A percentile compares a stretch with the other conserved stretches of the same genome.
These are phyloP conservation scores for Phaethornis superciliosus DNA, from an alignment of 2,113 vertebrate species.

Conservation along the genomic window DNA sequence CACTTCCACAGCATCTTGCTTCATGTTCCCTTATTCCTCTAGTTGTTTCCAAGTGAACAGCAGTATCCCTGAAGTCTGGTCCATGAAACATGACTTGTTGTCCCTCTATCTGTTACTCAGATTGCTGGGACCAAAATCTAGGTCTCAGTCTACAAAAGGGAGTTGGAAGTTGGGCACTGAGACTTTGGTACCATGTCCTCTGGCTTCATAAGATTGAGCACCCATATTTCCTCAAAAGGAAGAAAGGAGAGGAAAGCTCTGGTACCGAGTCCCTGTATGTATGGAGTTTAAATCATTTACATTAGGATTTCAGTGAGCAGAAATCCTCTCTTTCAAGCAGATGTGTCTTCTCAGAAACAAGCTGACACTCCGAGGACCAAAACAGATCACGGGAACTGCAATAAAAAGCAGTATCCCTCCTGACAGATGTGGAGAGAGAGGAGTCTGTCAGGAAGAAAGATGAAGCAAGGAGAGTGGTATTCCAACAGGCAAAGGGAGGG, in stretches of 20 bases:
- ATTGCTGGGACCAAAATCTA: neutral
- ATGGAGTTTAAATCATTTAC: neutral
- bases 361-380: neutral
- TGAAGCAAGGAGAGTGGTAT: neutral
- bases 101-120: neutral
- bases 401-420: neutral
- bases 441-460: neutral
- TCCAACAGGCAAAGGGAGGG: neutral
- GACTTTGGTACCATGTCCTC: neutral
- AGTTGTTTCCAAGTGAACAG: neutral
- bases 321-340: neutral
- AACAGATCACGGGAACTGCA: neutral
- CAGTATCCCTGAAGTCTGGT: neutral
- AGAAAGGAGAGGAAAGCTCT: neutral
- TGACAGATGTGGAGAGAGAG: neutral
- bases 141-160: neutral
- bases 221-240: neutral
- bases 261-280: neutral
- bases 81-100: fast-evolving
- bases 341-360: neutral
- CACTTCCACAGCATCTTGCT: neutral
- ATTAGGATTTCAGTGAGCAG: neutral
- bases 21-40: neutral
- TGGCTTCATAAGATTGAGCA: neutral
- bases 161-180: neutral